Evolutionary conservation across 2,113 vertebrate species (phyloP), one percentile per base, ranked within the genome.

Genomic region (Stegastes partitus): DNA sequence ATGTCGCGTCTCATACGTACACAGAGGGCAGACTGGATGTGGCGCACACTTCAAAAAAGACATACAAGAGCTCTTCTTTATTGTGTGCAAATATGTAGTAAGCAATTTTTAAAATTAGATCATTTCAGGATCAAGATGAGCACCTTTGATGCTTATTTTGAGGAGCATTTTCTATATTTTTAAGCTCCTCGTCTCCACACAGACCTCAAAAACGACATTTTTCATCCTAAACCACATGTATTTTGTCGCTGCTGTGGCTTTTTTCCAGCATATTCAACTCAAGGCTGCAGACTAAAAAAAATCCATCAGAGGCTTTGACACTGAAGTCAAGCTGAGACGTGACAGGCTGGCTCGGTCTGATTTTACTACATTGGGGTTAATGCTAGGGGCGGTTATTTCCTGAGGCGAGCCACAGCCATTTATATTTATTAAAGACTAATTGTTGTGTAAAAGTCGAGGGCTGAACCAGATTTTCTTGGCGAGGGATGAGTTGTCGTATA

Each of bases 391-490:
- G 21, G 47, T 58, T 77, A 19, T 81, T 78, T 86, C 74, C 66
- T 16, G 39, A 82, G 59, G 68, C 75, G 22, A 19, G 55, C 31
- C 71, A 49, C 11, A 16, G 74, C 28, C 81, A 58, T 91, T 87
- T 79, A 77, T 87, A 74, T 83, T 76, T 86, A 91, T 86, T 77
- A 85, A 72, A 76, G 68, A 81, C 64, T 87, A 87, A 89, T 83
- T 88, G 74, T 81, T 85, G 74, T 59, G 39, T 44, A 25, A 63
- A 81, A 72, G 56, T 73, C 4, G 16, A 86, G 53, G 31, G 47
- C 45, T 47, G 42, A 61, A 25, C 12, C 26, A 59, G 16, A 67
- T 67, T 82, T 79, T 73, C 51, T 65, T 67, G 58, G 21, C 28
- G 12, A 37, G 47, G 28, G 22, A 7, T 39, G 14, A 9, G 45